Percentiles rank a stretch among this genome's conserved stretches.
Conservation (phyloP, 2,113 vertebrate genomes). For the Melanocharis versteri region DNA sequence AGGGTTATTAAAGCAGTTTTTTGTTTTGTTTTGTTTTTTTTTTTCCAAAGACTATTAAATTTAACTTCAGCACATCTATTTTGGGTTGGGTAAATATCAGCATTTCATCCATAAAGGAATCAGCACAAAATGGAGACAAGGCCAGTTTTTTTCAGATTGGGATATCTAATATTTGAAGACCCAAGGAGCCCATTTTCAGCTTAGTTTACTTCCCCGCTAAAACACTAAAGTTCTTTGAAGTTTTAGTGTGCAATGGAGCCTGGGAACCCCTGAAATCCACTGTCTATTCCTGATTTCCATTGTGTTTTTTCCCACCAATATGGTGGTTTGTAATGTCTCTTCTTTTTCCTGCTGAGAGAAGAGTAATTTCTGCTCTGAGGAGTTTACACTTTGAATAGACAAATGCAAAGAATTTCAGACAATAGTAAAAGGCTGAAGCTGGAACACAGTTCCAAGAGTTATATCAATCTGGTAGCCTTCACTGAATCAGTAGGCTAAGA, state of each 20-base stretch:
- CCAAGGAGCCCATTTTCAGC: not conserved
- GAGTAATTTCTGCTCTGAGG: not conserved
- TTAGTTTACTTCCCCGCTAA: not conserved
- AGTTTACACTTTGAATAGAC: not conserved
- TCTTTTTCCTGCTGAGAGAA: not conserved
- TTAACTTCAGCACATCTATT: not conserved
- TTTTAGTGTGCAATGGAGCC: not conserved
- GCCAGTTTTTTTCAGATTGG: not conserved
- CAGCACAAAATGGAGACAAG: not conserved
- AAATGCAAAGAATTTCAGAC: not conserved
- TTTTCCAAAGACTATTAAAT: not conserved
- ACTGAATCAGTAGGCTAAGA: not conserved
- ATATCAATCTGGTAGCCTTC: not conserved
- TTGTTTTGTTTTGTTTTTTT: too few relatives aligned
- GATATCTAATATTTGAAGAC: not conserved
- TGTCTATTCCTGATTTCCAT: not conserved
- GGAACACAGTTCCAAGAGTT: not conserved
- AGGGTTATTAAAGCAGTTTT: not conserved
- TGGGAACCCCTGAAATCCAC: not conserved
- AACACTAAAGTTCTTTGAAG: not conserved
- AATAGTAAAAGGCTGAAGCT: not conserved
- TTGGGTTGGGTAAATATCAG: not conserved
- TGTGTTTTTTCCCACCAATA: accelerated
- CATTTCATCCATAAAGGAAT: not conserved
- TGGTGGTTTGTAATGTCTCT: not conserved